These are phyloP conservation scores for Stichodactyla mertensii DNA, from an alignment of 64 coral and sea anemone species.

Conservation along the genomic window DNA sequence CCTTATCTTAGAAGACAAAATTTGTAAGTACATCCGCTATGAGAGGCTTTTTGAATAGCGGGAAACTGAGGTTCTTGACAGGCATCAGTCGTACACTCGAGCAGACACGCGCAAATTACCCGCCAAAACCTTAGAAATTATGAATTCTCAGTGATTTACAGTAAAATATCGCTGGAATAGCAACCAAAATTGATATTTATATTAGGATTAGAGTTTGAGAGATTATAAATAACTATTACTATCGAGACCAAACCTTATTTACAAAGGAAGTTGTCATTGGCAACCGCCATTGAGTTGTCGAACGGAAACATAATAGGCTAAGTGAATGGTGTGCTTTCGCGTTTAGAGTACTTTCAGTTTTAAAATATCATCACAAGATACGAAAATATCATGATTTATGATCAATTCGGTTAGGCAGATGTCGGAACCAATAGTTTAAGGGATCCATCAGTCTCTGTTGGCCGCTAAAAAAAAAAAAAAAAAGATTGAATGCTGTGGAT, in stretches of 20 bases:
- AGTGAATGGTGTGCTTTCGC: too few relatives aligned
- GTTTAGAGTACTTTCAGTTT: too few relatives aligned
- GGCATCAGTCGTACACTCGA: not conserved
- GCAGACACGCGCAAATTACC: not conserved
- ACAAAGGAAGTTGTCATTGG: not conserved
- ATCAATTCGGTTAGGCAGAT: too few relatives aligned
- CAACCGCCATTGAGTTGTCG: too few relatives aligned
- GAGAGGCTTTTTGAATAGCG: not conserved
- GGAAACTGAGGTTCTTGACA: not conserved
- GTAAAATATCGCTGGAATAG: not conserved
- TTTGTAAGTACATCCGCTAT: constrained; percentile 2
- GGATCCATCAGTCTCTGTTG: too few relatives aligned
- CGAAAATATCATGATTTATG: too few relatives aligned
- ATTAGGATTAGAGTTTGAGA: not conserved
- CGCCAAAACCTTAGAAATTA: not conserved
- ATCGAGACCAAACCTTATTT: not conserved
- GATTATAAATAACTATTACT: not conserved
- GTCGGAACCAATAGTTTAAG: too few relatives aligned
- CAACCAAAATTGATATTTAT: not conserved
- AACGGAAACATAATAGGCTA: too few relatives aligned
- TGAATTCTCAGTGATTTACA: not conserved
- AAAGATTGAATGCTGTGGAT: too few relatives aligned
- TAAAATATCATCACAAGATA: too few relatives aligned
- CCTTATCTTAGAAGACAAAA: not conserved
- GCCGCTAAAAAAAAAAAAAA: too few relatives aligned